Evolutionary conservation across 2,113 vertebrate genomes (phyloP).

Genomic region (Pomatorhinus ruficollis): DNA sequence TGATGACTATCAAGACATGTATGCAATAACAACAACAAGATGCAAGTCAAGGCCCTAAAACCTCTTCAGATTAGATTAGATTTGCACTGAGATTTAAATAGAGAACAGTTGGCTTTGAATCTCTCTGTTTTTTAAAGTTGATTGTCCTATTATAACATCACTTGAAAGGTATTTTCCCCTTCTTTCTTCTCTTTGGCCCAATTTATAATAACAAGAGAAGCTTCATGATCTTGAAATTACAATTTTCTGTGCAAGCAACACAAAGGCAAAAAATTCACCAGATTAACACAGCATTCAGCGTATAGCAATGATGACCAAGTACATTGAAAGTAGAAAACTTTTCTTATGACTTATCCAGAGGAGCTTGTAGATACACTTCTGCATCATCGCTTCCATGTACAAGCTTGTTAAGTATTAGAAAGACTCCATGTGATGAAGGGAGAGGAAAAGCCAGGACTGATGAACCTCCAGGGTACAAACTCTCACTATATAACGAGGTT

Average conservation of each 20-base stretch:
- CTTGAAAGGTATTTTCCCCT: not conserved
- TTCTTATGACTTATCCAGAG: not conserved
- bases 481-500: accelerated
- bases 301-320: not conserved
- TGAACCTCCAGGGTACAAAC: not conserved
- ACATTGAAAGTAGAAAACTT: not conserved
- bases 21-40: slow-evolving; percentile 12
- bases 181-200: not conserved
- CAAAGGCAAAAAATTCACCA: not conserved
- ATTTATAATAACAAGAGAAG: not conserved
- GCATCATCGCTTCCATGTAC: not conserved
- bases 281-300: not conserved
- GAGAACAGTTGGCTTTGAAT: slow-evolving; percentile 1
- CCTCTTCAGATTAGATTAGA: slow-evolving; percentile 8
- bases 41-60: not conserved
- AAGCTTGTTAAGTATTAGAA: not conserved
- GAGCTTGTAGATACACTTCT: not conserved
- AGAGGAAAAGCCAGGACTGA: not conserved
- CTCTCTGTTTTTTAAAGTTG: not conserved
- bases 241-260: not conserved
- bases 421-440: not conserved
- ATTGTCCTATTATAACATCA: not conserved
- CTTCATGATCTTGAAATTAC: not conserved
- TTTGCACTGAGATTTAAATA: slow-evolving; percentile 6
- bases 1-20: not conserved